Evolutionary conservation across 2,113 vertebrate species (phyloP).

Genomic region (cattle (Bos taurus)): DNA sequence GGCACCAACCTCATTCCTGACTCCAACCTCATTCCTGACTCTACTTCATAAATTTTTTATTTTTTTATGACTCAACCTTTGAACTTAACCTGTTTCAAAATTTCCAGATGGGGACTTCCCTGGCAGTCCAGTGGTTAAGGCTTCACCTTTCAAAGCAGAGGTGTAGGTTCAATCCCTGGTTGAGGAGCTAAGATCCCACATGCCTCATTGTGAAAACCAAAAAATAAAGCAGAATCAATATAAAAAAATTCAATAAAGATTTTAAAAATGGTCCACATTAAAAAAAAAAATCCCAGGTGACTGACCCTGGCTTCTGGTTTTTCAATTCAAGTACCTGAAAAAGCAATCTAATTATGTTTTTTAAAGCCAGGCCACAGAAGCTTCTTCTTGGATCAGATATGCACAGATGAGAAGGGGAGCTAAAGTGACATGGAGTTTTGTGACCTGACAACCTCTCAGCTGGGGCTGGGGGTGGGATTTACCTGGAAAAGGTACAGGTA

Average conservation of each 20-base stretch:
- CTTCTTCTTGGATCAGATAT: background rate
- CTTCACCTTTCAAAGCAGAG: background rate
- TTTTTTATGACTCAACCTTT: background rate
- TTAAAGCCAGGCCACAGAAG: background rate
- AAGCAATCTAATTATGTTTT: background rate
- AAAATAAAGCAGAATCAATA: background rate
- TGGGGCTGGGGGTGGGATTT: background rate
- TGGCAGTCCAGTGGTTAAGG: background rate
- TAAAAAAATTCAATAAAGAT: background rate
- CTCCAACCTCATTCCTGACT: background rate
- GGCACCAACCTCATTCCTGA: background rate
- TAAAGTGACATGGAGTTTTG: background rate
- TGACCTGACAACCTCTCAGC: background rate
- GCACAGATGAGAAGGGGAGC: rapidly evolving
- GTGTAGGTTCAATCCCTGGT: background rate
- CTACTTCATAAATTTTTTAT: background rate
- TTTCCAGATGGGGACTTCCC: background rate
- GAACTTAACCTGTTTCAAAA: background rate
- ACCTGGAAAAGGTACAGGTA: background rate
- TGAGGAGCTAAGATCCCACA: background rate
- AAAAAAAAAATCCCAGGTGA: background rate
- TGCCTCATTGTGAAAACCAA: rapidly evolving
- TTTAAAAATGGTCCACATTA: background rate
- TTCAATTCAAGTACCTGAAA: background rate
- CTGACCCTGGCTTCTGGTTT: background rate